Base-by-base conservation (phyloP, 2,888 invertebrate genomes). In the Melitaea athalia region DNA sequence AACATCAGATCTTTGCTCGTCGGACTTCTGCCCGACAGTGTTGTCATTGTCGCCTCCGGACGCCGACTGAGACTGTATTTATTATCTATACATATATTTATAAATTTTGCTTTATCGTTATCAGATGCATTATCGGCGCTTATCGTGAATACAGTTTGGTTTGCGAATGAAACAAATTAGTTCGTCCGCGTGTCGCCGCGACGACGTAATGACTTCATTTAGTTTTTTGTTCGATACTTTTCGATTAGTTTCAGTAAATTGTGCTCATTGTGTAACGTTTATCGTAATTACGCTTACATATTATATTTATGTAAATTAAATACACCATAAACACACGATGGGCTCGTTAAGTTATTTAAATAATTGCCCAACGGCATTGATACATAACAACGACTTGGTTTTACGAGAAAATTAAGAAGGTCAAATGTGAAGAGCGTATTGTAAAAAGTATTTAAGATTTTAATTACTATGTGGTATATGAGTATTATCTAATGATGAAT, bases 61-160 rank as follows among this genome's bases (percentile, higher is more conserved):
- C 15, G 38, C 49, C 60, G 47, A 38, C 64, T 50, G 59, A 43
- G 43, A 15, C 38, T 8, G 33, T 8, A 6, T 14, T 14, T 24
- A 24, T 24, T 24, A 24, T 24, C 24, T 3, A 3, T 24, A 24
- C 3, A 24, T 24, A 24, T 24, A 24, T 24, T 24, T 14, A 11
- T 6, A 7, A 11, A 31, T 53, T 55, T 12, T 31, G 31, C 14
- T 33, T 55, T 52, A 17, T 45, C 33, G 49, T 49, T 64, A 67
- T 69, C 69, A 64, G 11, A 42, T 52, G 38, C 47, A 33, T 64
- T 72, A 72, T 69, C 71, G 69, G 53, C 33, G 45, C 33, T 62
- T 72, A 69, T 63, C 69, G 62, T 52, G 59, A 53, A 69, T 69
- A 66, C 50, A 50, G 69, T 72, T 69, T 64, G 62, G 64, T 67